phyloP scores from a whole-genome alignment of 2,113 vertebrate genomes.

The Morone saxatilis region DNA sequence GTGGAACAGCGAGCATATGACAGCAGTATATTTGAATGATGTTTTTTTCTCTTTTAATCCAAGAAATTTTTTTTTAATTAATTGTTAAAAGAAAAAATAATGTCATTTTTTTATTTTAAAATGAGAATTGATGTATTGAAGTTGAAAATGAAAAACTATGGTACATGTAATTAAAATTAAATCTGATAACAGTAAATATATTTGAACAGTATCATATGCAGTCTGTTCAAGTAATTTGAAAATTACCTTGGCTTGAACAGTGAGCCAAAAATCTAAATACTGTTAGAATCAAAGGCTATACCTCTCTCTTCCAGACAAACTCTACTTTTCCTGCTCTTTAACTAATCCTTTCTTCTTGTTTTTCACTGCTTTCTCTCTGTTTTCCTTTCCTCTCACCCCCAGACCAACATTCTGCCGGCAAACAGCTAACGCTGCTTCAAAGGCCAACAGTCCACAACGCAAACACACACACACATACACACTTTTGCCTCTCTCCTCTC shows the following conservation, averaged over 20 bases:
- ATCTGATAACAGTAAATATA: constrained; percentile 34
- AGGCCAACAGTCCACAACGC: constrained; percentile 61
- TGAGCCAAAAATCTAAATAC: not conserved
- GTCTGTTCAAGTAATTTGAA: constrained; percentile 27
- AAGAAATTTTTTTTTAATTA: constrained; percentile 57
- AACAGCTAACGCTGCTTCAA: constrained; percentile 67
- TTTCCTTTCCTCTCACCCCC: constrained; percentile 45
- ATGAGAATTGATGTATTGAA: constrained; percentile 51
- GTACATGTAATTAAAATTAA: constrained; percentile 7
- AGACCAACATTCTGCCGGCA: constrained; percentile 33
- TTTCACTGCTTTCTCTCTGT: constrained; percentile 16
- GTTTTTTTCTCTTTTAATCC: constrained; percentile 45
- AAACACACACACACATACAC: constrained; percentile 65
- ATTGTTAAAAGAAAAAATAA: constrained; percentile 50
- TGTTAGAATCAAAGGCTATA: constrained; percentile 1
- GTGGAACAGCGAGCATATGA: constrained; percentile 36
- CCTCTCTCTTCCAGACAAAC: not conserved
- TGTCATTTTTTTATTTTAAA: constrained; percentile 17
- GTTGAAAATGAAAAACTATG: constrained; percentile 35
- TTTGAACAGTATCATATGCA: constrained; percentile 28
- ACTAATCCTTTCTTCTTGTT: constrained; percentile 24
- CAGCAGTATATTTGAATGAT: constrained; percentile 34
- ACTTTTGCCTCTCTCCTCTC: constrained; percentile 26
- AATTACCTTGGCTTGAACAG: constrained; percentile 14
- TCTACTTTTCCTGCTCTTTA: constrained; percentile 15